phyloP scores from a whole-genome alignment of 2,888 invertebrate genomes.

The Spisula solida region DNA sequence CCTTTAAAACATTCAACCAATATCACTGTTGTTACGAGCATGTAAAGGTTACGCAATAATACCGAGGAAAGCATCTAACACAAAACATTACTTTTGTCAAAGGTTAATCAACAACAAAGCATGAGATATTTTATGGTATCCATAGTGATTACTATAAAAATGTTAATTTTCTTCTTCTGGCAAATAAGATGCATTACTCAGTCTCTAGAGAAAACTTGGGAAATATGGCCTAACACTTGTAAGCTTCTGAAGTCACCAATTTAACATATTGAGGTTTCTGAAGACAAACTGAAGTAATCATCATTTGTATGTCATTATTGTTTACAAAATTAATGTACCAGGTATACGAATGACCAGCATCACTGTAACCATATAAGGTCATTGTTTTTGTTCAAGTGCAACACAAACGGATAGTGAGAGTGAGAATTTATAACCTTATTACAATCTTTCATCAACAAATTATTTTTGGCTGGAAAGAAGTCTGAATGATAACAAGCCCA shows the following conservation, averaged over 20 bases:
- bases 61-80: neutral
- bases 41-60: neutral
- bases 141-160: neutral
- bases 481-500: neutral
- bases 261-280: neutral
- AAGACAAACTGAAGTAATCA: neutral
- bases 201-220: neutral
- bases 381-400: neutral
- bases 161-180: neutral
- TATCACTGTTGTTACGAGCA: neutral
- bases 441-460: conserved; percentile 7
- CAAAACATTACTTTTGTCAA: conserved; percentile 7
- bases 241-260: conserved; percentile 9
- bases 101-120: conserved; percentile 27
- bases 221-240: neutral
- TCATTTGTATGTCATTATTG: neutral
- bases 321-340: neutral
- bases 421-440: neutral
- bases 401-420: neutral
- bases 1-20: neutral
- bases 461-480: conserved; percentile 14
- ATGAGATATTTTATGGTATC: neutral
- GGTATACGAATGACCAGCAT: neutral
- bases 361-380: neutral
- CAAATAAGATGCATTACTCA: neutral